Base-by-base conservation (phyloP, 1,140 invertebrate genomes). In the Heliothis subflexa region DNA sequence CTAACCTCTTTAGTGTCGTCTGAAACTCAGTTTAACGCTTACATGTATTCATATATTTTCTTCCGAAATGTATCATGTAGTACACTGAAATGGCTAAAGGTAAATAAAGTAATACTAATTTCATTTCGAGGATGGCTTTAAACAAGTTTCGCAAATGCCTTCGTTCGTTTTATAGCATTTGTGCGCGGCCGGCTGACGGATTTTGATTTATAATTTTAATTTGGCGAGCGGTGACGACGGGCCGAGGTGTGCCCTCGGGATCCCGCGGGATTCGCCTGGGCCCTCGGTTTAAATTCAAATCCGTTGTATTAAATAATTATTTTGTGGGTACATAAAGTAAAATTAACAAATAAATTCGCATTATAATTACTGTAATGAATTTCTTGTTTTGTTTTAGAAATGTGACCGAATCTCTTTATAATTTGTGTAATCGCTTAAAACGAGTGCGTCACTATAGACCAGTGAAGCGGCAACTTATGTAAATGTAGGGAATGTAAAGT, bases 151-250 rank as follows among this genome's bases (percentile, higher is more conserved):
- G 16, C 47, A 66, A 76, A 76, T 77, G 18, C 61, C 68, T 80
- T 77, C 54, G 71, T 82, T 81, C 78, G 76, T 78, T 86, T 83
- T 78, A 77, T 74, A 81, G 64, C 62, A 73, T 79, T 78, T 64
- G 54, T 59, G 78, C 57, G 68, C 81, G 80, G 68, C 79, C 78
- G 81, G 80, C 84, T 88, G 89, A 90, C 86, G 83, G 90, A 87
- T 93, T 92, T 91, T 93, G 91, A 93, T 93, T 93, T 93, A 93
- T 93, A 88, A 91, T 93, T 93, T 91, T 91, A 93, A 91, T 93
- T 93, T 91, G 87, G 86, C 80, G 85, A 84, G 84, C 86, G 79
- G 86, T 84, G 90, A 88, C 88, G 90, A 89, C 89, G 82, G 87
- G 64, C 78, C 85, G 82, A 83, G 84, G 84, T 86, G 85, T 79